Percentiles rank a stretch among this genome's conserved stretches.
Evolutionary conservation across 2,888 invertebrate genomes (phyloP).

Genomic region (Microctonus brassicae): DNA sequence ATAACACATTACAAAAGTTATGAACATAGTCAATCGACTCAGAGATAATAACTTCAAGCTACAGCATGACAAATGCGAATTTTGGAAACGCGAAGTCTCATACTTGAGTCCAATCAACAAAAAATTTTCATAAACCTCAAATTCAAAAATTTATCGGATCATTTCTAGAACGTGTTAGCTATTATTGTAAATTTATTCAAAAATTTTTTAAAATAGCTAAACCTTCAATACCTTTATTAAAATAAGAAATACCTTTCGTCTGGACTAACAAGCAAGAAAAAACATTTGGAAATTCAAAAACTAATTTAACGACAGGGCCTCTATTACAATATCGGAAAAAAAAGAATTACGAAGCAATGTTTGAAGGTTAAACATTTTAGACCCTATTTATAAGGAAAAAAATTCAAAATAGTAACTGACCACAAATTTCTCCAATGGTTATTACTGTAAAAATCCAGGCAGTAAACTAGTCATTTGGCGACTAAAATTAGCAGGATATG

Average conservation of each 20-base stretch:
- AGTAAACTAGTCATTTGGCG: not conserved
- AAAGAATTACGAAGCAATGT: not conserved
- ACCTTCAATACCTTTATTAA: constrained; percentile 46
- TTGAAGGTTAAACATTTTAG: constrained; percentile 1
- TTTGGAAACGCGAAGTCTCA: constrained; percentile 43
- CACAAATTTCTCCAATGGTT: not conserved
- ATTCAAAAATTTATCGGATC: not conserved
- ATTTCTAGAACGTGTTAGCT: constrained; percentile 47
- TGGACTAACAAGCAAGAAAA: constrained; percentile 33
- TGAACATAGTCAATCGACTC: constrained; percentile 7
- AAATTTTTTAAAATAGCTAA: constrained; percentile 46
- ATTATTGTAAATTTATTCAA: constrained; percentile 49
- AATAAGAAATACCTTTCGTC: constrained; percentile 40
- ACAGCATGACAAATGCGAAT: constrained; percentile 38
- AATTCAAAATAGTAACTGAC: too few relatives aligned
- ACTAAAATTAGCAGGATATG: not conserved
- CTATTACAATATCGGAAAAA: constrained; percentile 52
- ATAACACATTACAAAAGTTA: too few relatives aligned
- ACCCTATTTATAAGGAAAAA: constrained; percentile 11
- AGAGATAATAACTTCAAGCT: constrained; percentile 2
- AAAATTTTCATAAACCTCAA: not conserved
- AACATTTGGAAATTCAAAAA: constrained; percentile 36
- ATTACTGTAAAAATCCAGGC: not conserved
- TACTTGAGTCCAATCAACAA: constrained; percentile 46
- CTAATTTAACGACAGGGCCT: constrained; percentile 29